Percentiles rank a stretch among this genome's conserved stretches.
Evolutionary conservation across 2,888 invertebrate species (phyloP).

Genomic region (Drepanosiphum platanoidis): DNA sequence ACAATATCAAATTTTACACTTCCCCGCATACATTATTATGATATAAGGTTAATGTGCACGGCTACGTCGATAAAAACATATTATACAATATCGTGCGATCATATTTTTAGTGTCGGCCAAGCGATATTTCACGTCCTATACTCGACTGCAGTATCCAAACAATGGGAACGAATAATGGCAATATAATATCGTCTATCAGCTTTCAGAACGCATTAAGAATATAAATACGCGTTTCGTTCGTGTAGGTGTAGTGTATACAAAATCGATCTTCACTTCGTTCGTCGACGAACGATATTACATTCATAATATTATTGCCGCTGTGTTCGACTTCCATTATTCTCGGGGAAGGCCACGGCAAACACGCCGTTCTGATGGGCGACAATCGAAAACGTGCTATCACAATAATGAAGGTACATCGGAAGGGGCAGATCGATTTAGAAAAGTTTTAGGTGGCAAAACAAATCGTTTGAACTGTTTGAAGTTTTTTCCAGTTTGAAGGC

Average conservation of each 20-base stretch:
- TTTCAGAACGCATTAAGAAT: not conserved
- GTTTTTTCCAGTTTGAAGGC: not conserved
- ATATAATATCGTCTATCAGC: not conserved
- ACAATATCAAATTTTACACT: not conserved
- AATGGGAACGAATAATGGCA: not conserved
- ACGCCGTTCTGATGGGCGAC: not conserved
- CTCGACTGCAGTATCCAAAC: not conserved
- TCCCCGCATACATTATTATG: not conserved
- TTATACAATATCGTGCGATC: not conserved
- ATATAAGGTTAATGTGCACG: not conserved
- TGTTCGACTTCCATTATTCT: not conserved
- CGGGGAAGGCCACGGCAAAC: not conserved
- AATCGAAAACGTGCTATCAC: not conserved
- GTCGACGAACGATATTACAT: not conserved
- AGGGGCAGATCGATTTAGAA: not conserved
- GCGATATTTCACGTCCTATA: not conserved
- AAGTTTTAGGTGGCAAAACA: not conserved
- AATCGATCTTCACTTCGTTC: not conserved
- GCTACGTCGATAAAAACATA: not conserved
- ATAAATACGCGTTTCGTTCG: not conserved
- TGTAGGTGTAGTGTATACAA: no score
- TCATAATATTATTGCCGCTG: not conserved
- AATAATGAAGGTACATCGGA: not conserved
- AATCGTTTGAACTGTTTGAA: not conserved
- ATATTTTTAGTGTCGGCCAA: not conserved